Evolutionary conservation across 37 sponge, comb jelly and placozoan species (phyloP).

Genomic region (Geodia barretti): DNA sequence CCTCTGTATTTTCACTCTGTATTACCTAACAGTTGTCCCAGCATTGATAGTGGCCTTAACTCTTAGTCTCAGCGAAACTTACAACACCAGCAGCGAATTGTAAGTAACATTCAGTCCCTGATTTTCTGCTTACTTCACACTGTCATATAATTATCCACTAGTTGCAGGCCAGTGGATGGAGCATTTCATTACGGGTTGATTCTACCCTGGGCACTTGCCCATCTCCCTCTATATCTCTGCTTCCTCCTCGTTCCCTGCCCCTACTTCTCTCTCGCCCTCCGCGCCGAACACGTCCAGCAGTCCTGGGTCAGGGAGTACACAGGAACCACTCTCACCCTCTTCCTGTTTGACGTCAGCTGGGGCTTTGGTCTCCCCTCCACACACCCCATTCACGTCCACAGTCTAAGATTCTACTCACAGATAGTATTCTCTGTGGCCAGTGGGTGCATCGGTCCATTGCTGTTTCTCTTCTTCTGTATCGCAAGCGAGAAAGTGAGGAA

Average conservation of each 20-base stretch:
- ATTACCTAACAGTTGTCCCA: slow-evolving; percentile 20
- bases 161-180: slow-evolving; percentile 15
- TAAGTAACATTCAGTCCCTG: background rate
- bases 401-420: background rate
- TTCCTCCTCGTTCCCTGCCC: background rate
- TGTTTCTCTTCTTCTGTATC: background rate
- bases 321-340: background rate
- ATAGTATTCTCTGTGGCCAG: background rate
- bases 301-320: slow-evolving; percentile 10
- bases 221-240: background rate
- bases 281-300: background rate
- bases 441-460: background rate
- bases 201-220: background rate
- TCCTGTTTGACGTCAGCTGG: slow-evolving; percentile 27
- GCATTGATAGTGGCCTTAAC: slow-evolving; percentile 7
- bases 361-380: slow-evolving; percentile 11
- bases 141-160: background rate
- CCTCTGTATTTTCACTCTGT: background rate
- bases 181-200: background rate
- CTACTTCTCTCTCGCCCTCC: background rate
- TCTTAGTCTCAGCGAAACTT: background rate
- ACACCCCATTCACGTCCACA: background rate
- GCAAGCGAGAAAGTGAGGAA: background rate
- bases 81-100: slow-evolving; percentile 15
- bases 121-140: background rate